A percentile compares a stretch with the other conserved stretches of the same genome.
Evolutionary conservation across 2,888 invertebrate species (phyloP).

Genomic region (Ceraclea dissimilis): DNA sequence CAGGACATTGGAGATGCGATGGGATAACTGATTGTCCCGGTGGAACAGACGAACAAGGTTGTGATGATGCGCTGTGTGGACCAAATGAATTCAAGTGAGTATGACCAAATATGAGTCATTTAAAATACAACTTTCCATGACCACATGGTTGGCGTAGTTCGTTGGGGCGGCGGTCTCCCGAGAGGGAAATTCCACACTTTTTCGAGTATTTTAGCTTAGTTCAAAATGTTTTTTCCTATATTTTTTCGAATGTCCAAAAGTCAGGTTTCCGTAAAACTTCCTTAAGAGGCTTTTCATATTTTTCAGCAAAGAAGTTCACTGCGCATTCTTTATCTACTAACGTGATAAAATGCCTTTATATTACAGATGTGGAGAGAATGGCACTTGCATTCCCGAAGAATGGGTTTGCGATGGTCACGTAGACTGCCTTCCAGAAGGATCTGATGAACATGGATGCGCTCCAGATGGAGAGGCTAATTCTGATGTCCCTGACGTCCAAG

Average conservation of each 20-base stretch:
- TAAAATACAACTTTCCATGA: too few relatives aligned
- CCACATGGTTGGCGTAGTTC: not conserved
- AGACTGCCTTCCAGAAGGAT: conserved; percentile 39
- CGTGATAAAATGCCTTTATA: too few relatives aligned
- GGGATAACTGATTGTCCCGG: conserved; percentile 53
- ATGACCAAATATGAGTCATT: not conserved
- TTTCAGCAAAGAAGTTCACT: too few relatives aligned
- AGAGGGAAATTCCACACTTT: too few relatives aligned
- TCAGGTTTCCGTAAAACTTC: too few relatives aligned
- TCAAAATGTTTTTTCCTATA: too few relatives aligned
- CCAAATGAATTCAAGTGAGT: conserved; percentile 38
- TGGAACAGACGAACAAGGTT: conserved; percentile 55
- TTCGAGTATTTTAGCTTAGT: too few relatives aligned
- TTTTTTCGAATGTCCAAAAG: too few relatives aligned
- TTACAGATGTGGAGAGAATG: conserved; percentile 37
- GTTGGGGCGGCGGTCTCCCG: too few relatives aligned
- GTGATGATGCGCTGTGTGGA: conserved; percentile 35
- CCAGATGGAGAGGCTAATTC: conserved; percentile 16
- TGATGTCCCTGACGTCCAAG: conserved; percentile 18
- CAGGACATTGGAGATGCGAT: conserved; percentile 57
- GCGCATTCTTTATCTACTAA: too few relatives aligned
- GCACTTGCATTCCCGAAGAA: conserved; percentile 36
- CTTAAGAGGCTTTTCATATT: too few relatives aligned
- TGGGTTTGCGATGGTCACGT: conserved; percentile 47
- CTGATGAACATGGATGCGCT: conserved; percentile 34